Evolutionary conservation across 2,797 vertebrate genomes (phyloP).

Genomic region (Cuculus canorus): DNA sequence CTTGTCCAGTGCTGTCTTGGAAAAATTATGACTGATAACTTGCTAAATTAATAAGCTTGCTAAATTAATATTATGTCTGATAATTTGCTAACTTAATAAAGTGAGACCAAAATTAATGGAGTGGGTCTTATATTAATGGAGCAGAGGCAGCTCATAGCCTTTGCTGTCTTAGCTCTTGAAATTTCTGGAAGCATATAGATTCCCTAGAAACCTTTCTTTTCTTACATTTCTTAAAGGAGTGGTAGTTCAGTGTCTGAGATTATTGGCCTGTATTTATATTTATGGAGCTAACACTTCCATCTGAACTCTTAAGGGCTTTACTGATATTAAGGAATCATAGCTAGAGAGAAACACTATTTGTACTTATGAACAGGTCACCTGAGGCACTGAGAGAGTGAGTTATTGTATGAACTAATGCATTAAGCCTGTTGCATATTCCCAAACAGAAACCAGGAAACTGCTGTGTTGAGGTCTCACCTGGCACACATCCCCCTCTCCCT

Average conservation of each 20-base stretch:
- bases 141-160: not conserved
- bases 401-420: not conserved
- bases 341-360: not conserved
- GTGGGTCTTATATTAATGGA: not conserved
- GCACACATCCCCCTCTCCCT: too few relatives aligned
- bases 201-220: not conserved
- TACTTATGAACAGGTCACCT: not conserved
- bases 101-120: not conserved
- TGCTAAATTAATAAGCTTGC: too few relatives aligned
- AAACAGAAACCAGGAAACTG: not conserved
- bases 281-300: not conserved
- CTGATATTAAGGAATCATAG: not conserved
- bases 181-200: not conserved
- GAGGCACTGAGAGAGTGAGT: not conserved
- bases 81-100: not conserved
- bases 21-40: not conserved
- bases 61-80: not conserved
- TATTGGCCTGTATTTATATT: not conserved
- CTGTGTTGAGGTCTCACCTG: not conserved
- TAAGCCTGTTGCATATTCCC: not conserved
- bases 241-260: not conserved
- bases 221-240: not conserved
- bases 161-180: not conserved
- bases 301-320: not conserved
- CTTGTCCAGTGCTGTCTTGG: not conserved